Evolutionary conservation across 92 coral and sea anemone genomes (phyloP).

Genomic region (Siderastrea radians): DNA sequence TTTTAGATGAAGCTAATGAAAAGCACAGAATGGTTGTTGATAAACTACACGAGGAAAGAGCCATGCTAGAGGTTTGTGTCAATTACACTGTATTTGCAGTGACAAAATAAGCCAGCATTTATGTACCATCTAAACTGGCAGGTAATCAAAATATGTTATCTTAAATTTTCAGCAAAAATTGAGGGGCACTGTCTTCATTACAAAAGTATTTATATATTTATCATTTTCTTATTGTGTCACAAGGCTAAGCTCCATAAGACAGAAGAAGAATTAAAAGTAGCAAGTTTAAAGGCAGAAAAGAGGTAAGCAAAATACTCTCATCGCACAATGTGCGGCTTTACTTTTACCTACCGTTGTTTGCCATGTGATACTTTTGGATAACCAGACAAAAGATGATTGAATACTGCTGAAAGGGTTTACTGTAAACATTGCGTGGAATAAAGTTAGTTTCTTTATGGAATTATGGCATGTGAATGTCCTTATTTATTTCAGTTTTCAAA

Average conservation of each 20-base stretch:
- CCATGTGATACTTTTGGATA: too few relatives aligned
- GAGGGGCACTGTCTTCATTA: neutral
- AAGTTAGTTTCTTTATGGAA: too few relatives aligned
- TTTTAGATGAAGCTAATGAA: constrained; percentile 88
- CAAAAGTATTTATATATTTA: neutral
- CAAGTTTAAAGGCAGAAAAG: constrained; percentile 90
- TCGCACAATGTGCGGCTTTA: too few relatives aligned
- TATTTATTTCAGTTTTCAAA: too few relatives aligned
- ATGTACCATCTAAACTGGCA: too few relatives aligned
- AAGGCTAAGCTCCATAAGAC: constrained; percentile 93
- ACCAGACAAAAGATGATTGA: too few relatives aligned
- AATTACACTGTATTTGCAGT: neutral
- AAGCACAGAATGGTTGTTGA: constrained; percentile 91
- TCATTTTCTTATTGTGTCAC: neutral
- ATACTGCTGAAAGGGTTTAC: too few relatives aligned
- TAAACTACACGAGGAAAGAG: constrained; percentile 95
- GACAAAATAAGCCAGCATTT: neutral
- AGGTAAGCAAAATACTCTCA: constrained; percentile 51
- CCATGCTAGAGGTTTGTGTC: constrained; percentile 88
- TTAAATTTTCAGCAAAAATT: too few relatives aligned
- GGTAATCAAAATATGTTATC: too few relatives aligned
- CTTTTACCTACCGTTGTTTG: too few relatives aligned
- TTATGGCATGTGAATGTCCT: too few relatives aligned
- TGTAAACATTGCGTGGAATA: too few relatives aligned
- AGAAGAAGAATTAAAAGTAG: constrained; percentile 88